phyloP scores from a whole-genome alignment of 2,113 vertebrate genomes.

The Gorsachius goisagi region DNA sequence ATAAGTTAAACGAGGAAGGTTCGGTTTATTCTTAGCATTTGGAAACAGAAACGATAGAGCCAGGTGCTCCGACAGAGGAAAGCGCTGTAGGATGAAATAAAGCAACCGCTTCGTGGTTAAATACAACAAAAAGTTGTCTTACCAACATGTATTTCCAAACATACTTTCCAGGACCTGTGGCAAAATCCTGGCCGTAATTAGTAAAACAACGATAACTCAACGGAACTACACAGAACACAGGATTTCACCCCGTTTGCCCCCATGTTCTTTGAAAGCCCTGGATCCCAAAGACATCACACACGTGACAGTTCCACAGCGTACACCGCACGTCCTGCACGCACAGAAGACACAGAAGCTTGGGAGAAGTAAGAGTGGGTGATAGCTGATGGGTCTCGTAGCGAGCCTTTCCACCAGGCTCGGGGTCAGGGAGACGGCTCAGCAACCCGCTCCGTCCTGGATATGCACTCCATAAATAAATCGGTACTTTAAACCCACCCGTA shows the following conservation, averaged over 20 bases:
- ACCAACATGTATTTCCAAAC: neutral
- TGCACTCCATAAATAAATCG: accelerated
- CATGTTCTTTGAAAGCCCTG: neutral
- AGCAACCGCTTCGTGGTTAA: neutral
- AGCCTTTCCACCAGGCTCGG: neutral
- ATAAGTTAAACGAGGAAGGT: neutral
- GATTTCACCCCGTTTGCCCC: neutral
- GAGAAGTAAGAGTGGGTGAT: neutral
- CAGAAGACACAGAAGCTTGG: neutral
- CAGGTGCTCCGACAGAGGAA: neutral
- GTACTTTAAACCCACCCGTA: neutral
- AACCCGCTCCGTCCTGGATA: accelerated
- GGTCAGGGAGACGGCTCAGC: neutral
- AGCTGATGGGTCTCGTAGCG: neutral
- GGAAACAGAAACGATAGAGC: neutral
- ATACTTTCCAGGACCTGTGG: neutral
- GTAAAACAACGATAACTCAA: neutral
- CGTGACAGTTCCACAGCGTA: neutral
- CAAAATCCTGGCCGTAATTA: neutral
- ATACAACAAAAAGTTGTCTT: neutral
- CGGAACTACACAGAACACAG: neutral
- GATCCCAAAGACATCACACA: neutral
- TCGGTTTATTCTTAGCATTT: neutral
- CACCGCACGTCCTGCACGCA: neutral
- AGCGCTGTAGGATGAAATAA: neutral